Evolutionary conservation across 2,113 vertebrate species (phyloP).

Genomic region (Eulemur macaco): DNA sequence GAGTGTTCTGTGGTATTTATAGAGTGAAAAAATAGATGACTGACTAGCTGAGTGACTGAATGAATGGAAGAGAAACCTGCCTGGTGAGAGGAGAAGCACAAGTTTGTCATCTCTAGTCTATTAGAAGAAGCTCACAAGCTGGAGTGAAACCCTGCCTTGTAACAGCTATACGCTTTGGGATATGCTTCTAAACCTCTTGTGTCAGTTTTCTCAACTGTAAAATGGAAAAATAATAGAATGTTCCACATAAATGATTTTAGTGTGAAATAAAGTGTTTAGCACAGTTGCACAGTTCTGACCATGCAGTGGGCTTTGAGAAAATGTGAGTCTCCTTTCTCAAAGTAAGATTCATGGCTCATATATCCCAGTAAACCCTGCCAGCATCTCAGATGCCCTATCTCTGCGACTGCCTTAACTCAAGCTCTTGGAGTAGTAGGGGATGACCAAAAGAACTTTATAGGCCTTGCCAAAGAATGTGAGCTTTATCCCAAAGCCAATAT

Average conservation of each 20-base stretch:
- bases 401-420: fast-evolving
- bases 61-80: background rate
- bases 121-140: background rate
- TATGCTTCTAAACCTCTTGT: background rate
- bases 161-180: background rate
- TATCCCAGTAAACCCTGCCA: background rate
- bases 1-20: background rate
- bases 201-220: background rate
- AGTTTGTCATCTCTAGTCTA: background rate
- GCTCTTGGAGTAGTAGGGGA: background rate
- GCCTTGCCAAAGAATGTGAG: background rate
- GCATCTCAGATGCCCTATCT: background rate
- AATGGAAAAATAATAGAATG: background rate
- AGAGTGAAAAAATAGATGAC: background rate
- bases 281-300: background rate
- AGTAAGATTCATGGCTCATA: background rate
- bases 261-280: background rate
- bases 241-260: background rate
- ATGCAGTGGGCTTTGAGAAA: background rate
- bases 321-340: background rate
- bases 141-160: background rate
- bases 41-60: background rate
- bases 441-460: background rate
- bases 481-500: background rate
- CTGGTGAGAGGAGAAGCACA: background rate